Evolutionary conservation across 2,113 vertebrate species (phyloP).

Genomic region (Trematomus loennbergii): DNA sequence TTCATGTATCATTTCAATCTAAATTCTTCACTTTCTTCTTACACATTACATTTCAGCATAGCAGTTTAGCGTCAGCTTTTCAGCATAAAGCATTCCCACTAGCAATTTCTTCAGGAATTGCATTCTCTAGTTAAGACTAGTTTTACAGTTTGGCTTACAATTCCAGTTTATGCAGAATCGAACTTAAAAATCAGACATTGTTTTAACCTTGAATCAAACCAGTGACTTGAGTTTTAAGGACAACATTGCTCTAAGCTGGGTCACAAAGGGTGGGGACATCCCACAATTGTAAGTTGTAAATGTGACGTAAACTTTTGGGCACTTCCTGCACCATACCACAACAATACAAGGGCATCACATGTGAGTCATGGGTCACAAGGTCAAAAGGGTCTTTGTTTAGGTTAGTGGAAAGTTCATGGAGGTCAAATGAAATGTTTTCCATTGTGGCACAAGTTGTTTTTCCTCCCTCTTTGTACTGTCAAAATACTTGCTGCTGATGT

Average conservation of each 20-base stretch:
- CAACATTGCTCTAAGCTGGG: neutral
- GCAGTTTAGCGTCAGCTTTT: too few species aligned
- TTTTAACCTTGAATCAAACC: neutral
- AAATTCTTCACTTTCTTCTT: too few species aligned
- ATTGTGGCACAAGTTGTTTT: neutral
- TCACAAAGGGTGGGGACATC: neutral
- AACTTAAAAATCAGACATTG: neutral
- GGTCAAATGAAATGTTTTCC: neutral
- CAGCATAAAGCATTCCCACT: too few species aligned
- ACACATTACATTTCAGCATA: too few species aligned
- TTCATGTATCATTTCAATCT: too few species aligned
- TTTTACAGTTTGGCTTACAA: neutral
- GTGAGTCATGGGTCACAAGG: neutral
- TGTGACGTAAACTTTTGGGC: neutral
- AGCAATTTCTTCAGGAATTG: too few species aligned
- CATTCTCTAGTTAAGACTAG: too few species aligned
- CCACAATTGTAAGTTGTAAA: neutral
- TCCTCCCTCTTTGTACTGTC: neutral
- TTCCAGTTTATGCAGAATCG: neutral
- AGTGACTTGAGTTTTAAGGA: neutral
- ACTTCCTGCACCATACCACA: neutral
- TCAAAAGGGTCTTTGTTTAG: neutral
- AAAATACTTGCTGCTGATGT: constrained; percentile 11
- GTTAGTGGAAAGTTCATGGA: neutral
- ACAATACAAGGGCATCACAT: neutral